Evolutionary conservation across 2,113 vertebrate genomes (phyloP).

Genomic region (Anser brachyrhynchus): DNA sequence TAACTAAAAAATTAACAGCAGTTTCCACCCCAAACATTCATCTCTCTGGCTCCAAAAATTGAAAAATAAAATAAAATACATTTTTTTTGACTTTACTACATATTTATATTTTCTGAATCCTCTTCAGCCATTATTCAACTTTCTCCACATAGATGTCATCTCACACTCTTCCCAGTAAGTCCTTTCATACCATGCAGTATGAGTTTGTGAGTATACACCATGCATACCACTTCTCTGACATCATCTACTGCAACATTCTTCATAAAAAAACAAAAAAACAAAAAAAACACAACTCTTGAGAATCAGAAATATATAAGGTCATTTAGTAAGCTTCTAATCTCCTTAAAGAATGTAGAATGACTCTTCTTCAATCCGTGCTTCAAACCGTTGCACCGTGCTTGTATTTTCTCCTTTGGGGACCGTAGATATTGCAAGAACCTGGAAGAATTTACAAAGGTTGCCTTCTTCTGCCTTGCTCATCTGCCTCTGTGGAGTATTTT

Average conservation of each 20-base stretch:
- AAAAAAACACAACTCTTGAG: not conserved
- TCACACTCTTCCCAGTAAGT: not conserved
- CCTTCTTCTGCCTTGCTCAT: not conserved
- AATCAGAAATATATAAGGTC: not conserved
- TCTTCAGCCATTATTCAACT: not conserved
- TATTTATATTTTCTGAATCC: not conserved
- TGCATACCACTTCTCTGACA: not conserved
- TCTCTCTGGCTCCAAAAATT: not conserved
- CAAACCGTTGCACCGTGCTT: not conserved
- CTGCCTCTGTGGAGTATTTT: slow-evolving; percentile 5
- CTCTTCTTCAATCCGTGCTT: not conserved
- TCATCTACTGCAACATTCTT: not conserved
- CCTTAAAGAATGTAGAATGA: not conserved
- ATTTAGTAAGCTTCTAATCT: not conserved
- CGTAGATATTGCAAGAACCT: not conserved
- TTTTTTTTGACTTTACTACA: not conserved
- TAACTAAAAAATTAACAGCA: not conserved
- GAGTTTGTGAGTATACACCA: not conserved
- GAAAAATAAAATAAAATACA: not conserved
- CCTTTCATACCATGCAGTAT: not conserved
- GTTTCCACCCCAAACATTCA: not conserved
- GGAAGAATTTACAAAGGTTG: not conserved
- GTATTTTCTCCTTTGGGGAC: not conserved
- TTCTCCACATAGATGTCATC: not conserved
- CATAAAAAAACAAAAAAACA: not conserved